These are phyloP conservation scores for Hirudo medicinalis DNA, from an alignment of 1,140 invertebrate genomes.

Conservation along the genomic window DNA sequence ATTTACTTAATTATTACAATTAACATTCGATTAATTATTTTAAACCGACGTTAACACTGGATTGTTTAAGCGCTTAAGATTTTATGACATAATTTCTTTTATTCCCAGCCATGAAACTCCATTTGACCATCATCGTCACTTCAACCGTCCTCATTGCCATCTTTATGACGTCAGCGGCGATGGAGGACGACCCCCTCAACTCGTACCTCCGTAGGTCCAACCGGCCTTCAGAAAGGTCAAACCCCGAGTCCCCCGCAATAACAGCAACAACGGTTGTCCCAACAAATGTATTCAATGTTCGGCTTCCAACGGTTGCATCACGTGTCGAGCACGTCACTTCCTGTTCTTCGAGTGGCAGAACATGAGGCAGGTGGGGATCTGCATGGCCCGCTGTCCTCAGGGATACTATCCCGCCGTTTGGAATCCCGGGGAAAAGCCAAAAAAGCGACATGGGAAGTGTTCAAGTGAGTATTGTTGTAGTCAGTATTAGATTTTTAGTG, in stretches of 20 bases:
- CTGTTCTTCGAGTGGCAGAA: slow-evolving; percentile 13
- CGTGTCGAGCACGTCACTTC: slow-evolving; percentile 12
- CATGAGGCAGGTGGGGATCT: slow-evolving; percentile 10
- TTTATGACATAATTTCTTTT: background rate
- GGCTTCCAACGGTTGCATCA: slow-evolving; percentile 12
- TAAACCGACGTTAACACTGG: too few species aligned
- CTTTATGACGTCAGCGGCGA: background rate
- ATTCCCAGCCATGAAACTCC: background rate
- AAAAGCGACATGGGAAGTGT: too few species aligned
- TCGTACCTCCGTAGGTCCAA: background rate
- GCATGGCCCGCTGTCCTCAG: slow-evolving; percentile 4
- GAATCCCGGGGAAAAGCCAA: too few species aligned
- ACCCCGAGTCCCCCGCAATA: too few species aligned
- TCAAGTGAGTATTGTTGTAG: too few species aligned
- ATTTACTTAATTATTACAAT: too few species aligned
- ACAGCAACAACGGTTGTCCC: slow-evolving; percentile 2
- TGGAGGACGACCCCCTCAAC: background rate
- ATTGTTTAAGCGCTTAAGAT: too few species aligned
- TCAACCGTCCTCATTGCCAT: background rate
- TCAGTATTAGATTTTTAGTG: too few species aligned
- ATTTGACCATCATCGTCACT: background rate
- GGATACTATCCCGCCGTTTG: background rate
- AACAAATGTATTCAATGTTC: background rate
- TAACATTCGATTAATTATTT: too few species aligned
- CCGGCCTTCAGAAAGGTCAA: background rate